Conservation (phyloP, 1,140 invertebrate species). For the Archegozetes longisetosus region DNA sequence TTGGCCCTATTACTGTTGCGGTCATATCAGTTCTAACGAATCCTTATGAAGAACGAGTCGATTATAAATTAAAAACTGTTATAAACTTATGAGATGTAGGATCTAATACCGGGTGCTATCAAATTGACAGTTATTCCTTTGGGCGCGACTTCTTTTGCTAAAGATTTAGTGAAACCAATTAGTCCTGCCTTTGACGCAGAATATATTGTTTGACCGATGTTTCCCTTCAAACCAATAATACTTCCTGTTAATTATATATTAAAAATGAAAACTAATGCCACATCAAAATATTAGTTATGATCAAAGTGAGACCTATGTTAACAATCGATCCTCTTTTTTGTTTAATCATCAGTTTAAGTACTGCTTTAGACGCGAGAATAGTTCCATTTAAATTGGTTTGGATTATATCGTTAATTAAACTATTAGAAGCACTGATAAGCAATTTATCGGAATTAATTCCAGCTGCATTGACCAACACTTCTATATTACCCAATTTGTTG, state of each 20-base stretch:
- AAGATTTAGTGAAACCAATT: slow-evolving; percentile 34
- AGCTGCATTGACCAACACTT: slow-evolving; percentile 9
- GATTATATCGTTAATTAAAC: not conserved
- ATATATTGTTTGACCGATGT: slow-evolving; percentile 35
- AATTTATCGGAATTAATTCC: slow-evolving; percentile 5
- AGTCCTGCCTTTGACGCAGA: slow-evolving; percentile 35
- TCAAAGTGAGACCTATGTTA: slow-evolving; percentile 11
- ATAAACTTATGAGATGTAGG: too few relatives aligned
- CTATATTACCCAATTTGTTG: not conserved
- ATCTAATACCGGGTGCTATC: slow-evolving; percentile 19
- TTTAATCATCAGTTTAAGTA: slow-evolving; percentile 12
- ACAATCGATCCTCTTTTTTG: slow-evolving; percentile 15
- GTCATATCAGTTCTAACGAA: slow-evolving; percentile 15
- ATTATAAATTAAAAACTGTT: too few relatives aligned
- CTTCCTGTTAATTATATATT: slow-evolving; percentile 16
- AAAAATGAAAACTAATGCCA: not conserved
- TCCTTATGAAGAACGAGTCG: too few relatives aligned
- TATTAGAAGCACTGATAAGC: not conserved
- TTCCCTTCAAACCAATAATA: slow-evolving; percentile 26
- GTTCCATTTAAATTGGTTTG: slow-evolving; percentile 1
- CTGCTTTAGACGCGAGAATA: not conserved
- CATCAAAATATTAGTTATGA: not conserved
- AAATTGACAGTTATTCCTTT: slow-evolving; percentile 24
- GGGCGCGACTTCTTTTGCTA: slow-evolving; percentile 32
- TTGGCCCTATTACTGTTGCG: not conserved